Percentiles rank a stretch among this genome's conserved stretches.
phyloP scores from a whole-genome alignment of 1,140 invertebrate genomes.

The Batillaria attramentaria region DNA sequence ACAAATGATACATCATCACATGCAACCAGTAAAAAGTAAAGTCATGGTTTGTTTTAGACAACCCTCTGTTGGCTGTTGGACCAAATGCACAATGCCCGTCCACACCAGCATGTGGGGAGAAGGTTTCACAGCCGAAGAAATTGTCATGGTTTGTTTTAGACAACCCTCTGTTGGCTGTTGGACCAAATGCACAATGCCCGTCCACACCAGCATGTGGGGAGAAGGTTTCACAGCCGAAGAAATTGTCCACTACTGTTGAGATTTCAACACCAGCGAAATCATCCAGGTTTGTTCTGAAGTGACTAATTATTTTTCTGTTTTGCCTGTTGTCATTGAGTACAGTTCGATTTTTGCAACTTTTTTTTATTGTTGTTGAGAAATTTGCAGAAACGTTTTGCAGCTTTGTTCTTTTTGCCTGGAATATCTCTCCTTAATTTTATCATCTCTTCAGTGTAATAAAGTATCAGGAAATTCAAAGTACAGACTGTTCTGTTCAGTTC shows the following conservation, averaged over 20 bases:
- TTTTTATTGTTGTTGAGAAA: not conserved
- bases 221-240: not conserved
- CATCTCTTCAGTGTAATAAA: no score
- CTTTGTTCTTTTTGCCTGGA: no score
- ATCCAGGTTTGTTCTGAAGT: not conserved
- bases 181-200: conserved; percentile 15
- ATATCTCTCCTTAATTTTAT: no score
- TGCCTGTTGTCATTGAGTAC: not conserved
- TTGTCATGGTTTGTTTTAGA: not conserved
- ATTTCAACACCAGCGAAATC: conserved; percentile 20
- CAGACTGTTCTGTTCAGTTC: no score
- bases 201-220: not conserved
- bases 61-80: not conserved
- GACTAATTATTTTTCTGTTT: not conserved
- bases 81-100: not conserved
- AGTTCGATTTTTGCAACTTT: no score
- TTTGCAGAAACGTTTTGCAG: no score
- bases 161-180: not conserved
- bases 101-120: no score
- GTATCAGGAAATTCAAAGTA: no score
- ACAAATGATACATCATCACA: not conserved
- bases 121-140: no score
- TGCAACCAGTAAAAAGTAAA: not conserved
- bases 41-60: not conserved
- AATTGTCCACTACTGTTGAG: not conserved